Evolutionary conservation across 2,888 invertebrate genomes (phyloP), one percentile per base, ranked within the genome.

Genomic region (Hydropsyche betteni): DNA sequence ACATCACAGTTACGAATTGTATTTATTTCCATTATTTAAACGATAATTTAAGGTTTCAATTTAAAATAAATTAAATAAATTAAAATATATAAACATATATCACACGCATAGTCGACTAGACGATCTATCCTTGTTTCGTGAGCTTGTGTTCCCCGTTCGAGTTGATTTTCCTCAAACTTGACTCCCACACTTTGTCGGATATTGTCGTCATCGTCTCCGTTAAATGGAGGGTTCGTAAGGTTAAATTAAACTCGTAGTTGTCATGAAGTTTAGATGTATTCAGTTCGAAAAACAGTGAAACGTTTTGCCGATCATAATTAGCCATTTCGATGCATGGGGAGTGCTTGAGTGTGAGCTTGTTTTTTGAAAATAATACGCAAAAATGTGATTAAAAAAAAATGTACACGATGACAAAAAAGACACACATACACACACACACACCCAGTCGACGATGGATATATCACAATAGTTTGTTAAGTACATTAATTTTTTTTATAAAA

Each of bases 251-350:
- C 64, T 36, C 36, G 51, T 76, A 78, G 75, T 73, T 71, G 52
- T 74, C 75, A 74, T 78, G 73, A 75, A 68, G 73, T 78, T 78
- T 78, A 76, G 73, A 75, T 78, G 74, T 78, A 70, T 76, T 76
- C 69, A 75, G 64, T 64, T 64, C 10, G 44, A 44, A 44, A 64
- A 64, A 36, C 64, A 64, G 64, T 64, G n/a, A 64, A 36, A 3
- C 36, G 24, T 64, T 64, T 36, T 64, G 64, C 64, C 64, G 36
- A 64, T 36, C 64, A 36, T 36, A 64, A 5, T 14, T 36, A 64
- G 36, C 64, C 10, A 34, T 34, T 44, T 64, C 64, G 64, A 64
- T 24, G 64, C 36, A 34, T 64, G 64, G 34, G 44, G 64, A 12
- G 64, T 64, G 64, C 64, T 33, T 64, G 64, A 64, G 36, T n/a